These are phyloP conservation scores for Netelia virgata DNA, from an alignment of 2,888 invertebrate species.

Conservation along the genomic window DNA sequence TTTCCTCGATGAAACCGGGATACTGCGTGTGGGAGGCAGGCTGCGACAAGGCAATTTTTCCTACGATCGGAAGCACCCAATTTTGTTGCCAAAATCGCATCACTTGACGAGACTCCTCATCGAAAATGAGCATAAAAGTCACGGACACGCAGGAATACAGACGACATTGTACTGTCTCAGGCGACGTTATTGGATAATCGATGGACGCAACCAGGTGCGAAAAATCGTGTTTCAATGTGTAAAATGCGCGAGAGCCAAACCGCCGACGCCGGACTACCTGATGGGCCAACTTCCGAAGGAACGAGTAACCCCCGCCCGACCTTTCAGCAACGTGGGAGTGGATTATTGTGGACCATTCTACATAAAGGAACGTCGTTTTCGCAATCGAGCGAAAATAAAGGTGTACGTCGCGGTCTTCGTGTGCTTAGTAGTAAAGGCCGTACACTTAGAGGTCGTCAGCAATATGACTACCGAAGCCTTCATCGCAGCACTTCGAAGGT, in stretches of 20 bases:
- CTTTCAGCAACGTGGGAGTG: slow-evolving; percentile 57
- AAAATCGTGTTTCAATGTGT: slow-evolving; percentile 57
- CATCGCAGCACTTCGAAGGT: slow-evolving; percentile 60
- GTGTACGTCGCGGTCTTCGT: slow-evolving; percentile 66
- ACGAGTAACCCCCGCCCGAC: slow-evolving; percentile 26
- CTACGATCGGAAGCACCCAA: slow-evolving; percentile 70
- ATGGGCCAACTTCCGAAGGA: slow-evolving; percentile 59
- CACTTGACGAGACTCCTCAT: slow-evolving; percentile 74
- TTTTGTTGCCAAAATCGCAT: slow-evolving; percentile 72
- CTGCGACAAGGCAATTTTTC: slow-evolving; percentile 68
- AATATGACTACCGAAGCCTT: slow-evolving; percentile 67
- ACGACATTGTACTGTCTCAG: slow-evolving; percentile 67
- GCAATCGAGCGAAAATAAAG: slow-evolving; percentile 63
- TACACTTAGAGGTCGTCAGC: slow-evolving; percentile 64
- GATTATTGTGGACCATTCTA: slow-evolving; percentile 68
- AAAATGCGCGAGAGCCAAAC: slow-evolving; percentile 37
- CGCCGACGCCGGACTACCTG: slow-evolving; percentile 18
- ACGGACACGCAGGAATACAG: slow-evolving; percentile 74
- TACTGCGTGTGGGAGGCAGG: slow-evolving; percentile 75
- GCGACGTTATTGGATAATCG: slow-evolving; percentile 71
- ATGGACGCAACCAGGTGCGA: slow-evolving; percentile 65
- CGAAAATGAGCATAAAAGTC: slow-evolving; percentile 65
- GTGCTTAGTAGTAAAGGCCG: slow-evolving; percentile 62
- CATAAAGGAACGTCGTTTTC: slow-evolving; percentile 62
- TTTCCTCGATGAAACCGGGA: slow-evolving; percentile 63